Conservation (phyloP, 2,113 vertebrate species). For the Semnornis frantzii region DNA sequence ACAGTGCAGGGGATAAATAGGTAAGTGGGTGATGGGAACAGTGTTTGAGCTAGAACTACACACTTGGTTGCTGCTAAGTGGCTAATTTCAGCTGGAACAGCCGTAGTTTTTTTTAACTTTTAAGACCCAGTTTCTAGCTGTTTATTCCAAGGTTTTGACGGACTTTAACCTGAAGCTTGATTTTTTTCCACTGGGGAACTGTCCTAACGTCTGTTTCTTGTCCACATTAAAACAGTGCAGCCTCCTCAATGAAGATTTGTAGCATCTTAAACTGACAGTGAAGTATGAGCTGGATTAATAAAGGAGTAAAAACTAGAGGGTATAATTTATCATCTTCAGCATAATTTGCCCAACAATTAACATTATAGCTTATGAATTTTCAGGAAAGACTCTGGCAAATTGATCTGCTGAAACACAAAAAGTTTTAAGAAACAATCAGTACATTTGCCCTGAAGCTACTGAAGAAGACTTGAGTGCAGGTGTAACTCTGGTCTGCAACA, state of each 20-base stretch:
- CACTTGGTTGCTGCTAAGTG: no score
- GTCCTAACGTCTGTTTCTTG: not conserved
- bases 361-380: not conserved
- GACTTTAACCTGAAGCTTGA: not conserved
- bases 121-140: not conserved
- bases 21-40: not conserved
- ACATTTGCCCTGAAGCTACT: not conserved
- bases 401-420: not conserved
- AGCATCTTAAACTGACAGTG: not conserved
- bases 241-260: not conserved
- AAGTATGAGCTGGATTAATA: not conserved
- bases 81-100: not conserved
- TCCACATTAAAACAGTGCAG: not conserved
- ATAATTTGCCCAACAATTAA: not conserved
- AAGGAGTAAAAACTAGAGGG: not conserved
- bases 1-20: not conserved
- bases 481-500: not conserved
- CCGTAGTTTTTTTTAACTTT: not conserved
- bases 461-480: not conserved
- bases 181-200: not conserved
- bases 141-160: constrained; percentile 14
- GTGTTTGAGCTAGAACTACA: not conserved
- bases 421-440: not conserved
- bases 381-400: not conserved
- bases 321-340: not conserved